phyloP scores from a whole-genome alignment of 2,888 invertebrate genomes.

The Dinocampus coccinellae region DNA sequence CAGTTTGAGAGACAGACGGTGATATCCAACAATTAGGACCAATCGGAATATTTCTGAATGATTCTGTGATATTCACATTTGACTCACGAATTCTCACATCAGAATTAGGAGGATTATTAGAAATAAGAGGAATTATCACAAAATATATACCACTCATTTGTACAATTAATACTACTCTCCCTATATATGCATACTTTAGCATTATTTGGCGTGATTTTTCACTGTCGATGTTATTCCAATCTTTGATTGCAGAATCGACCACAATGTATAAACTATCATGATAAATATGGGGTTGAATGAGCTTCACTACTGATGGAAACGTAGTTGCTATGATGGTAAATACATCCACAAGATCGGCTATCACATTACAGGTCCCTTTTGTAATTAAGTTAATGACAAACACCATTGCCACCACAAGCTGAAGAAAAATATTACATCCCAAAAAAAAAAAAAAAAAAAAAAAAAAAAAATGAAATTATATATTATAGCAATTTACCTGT shows the following conservation, averaged over 20 bases:
- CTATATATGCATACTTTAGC: conserved; percentile 32
- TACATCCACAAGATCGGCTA: conserved; percentile 29
- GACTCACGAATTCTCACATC: not conserved
- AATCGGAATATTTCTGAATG: conserved; percentile 35
- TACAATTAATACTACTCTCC: conserved; percentile 37
- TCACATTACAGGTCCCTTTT: conserved; percentile 20
- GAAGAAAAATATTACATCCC: not conserved
- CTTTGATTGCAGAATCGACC: conserved; percentile 32
- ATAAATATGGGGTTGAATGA: conserved; percentile 6
- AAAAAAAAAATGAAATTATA: not conserved
- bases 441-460: too few relatives aligned
- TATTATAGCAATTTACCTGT: conserved; percentile 9
- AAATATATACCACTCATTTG: conserved; percentile 33
- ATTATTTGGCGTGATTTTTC: conserved; percentile 26
- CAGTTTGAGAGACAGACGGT: not conserved
- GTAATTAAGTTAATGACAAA: not conserved
- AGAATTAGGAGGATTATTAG: conserved; percentile 17
- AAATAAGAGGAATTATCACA: conserved; percentile 29
- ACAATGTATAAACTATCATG: conserved; percentile 26
- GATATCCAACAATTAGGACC: conserved; percentile 39
- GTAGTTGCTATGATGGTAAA: conserved; percentile 21
- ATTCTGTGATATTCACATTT: not conserved
- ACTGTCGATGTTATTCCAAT: conserved; percentile 28
- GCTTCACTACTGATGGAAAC: not conserved
- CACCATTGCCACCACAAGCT: conserved; percentile 17